Conservation (phyloP, 2,113 vertebrate species). For the Macquaria australasica region DNA sequence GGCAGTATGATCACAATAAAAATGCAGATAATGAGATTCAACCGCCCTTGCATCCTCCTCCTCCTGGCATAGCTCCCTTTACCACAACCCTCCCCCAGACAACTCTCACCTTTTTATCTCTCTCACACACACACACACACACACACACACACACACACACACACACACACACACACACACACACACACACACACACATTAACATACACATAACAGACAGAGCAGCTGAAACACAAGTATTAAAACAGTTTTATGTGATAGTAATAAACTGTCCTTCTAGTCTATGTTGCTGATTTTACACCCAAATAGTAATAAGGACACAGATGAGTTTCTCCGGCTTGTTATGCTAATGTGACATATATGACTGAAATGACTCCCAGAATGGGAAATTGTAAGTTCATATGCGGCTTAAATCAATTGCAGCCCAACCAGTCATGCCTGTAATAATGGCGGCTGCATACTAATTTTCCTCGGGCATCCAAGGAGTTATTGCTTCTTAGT, state of each 20-base stretch:
- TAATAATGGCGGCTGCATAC: conserved; percentile 24
- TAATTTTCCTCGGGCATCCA: background rate
- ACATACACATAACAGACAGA: background rate
- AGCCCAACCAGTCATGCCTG: background rate
- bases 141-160: no score
- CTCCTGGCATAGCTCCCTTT: conserved; percentile 14
- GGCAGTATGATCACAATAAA: conserved; percentile 49
- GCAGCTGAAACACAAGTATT: conserved; percentile 38
- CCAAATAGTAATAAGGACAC: conserved; percentile 36
- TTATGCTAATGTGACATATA: conserved; percentile 63
- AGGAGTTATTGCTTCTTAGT: background rate
- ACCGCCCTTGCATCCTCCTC: background rate
- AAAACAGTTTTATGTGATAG: conserved; percentile 50
- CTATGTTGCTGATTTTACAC: conserved; percentile 38
- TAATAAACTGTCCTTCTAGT: conserved; percentile 51
- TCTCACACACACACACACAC: background rate
- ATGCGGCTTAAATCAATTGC: conserved; percentile 45
- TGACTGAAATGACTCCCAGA: conserved; percentile 24
- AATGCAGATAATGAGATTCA: conserved; percentile 65
- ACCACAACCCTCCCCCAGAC: conserved; percentile 8
- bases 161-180: background rate
- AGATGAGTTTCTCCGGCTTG: conserved; percentile 43
- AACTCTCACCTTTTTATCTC: background rate
- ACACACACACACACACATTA: background rate
- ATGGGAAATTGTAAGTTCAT: background rate